Evolutionary conservation across 64 coral and sea anemone species (phyloP).

Genomic region (Montipora efflorescens): DNA sequence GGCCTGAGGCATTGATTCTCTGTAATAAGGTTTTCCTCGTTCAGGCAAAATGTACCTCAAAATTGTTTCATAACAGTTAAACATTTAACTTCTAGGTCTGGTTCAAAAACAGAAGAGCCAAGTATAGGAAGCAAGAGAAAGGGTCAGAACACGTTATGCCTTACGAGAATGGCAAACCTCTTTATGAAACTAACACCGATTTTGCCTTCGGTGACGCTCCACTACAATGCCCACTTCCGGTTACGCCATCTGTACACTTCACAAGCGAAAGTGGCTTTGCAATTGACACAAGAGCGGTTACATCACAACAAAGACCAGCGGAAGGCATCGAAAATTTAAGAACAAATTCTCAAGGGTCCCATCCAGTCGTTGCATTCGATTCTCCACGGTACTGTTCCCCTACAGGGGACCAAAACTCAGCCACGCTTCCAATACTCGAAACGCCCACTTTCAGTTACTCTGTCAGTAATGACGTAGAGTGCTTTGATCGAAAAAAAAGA

Average conservation of each 20-base stretch:
- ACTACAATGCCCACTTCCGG: neutral
- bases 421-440: neutral
- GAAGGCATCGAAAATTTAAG: neutral
- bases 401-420: neutral
- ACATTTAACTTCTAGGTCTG: constrained; percentile 41
- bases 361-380: neutral
- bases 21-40: too few relatives aligned
- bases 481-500: neutral
- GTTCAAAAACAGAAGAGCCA: constrained; percentile 79
- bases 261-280: neutral
- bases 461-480: neutral
- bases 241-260: constrained; percentile 41
- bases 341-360: neutral
- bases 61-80: neutral
- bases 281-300: neutral
- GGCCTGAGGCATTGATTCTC: too few relatives aligned
- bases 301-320: neutral
- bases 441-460: neutral
- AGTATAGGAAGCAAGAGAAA: constrained; percentile 73
- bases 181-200: neutral
- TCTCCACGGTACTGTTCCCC: neutral
- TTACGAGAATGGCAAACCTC: neutral
- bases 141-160: neutral
- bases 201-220: neutral
- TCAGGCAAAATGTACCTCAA: too few relatives aligned